Evolutionary conservation across 2,888 invertebrate genomes (phyloP).

Genomic region (Ischnus inquisitorius): DNA sequence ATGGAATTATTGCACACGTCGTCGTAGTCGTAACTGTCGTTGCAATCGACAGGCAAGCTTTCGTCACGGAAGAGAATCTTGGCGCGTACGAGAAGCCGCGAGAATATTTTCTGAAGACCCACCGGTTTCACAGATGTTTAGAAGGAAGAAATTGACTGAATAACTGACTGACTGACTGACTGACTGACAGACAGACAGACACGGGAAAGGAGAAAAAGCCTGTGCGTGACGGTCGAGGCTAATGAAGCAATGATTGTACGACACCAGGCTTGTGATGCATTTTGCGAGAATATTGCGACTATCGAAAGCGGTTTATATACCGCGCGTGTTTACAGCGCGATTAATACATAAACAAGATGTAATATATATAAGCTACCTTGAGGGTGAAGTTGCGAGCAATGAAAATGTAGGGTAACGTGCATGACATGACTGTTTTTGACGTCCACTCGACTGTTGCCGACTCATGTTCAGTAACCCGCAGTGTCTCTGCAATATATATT

Average conservation of each 20-base stretch:
- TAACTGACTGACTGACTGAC: neutral
- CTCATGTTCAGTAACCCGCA: neutral
- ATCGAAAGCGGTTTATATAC: neutral
- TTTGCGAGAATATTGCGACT: neutral
- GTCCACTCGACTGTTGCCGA: neutral
- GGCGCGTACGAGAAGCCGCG: constrained; percentile 4
- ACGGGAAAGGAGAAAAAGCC: constrained; percentile 2
- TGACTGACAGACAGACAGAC: neutral
- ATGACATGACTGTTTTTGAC: neutral
- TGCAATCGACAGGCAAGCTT: constrained; percentile 5
- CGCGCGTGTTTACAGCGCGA: neutral
- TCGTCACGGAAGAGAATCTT: constrained; percentile 12
- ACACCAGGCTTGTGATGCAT: neutral
- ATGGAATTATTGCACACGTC: constrained; percentile 11
- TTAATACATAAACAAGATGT: neutral
- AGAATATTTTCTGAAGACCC: neutral
- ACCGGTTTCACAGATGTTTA: constrained; percentile 4
- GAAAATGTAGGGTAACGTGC: constrained; percentile 11
- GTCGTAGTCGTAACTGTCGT: constrained; percentile 19
- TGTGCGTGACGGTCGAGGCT: neutral
- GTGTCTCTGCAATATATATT: neutral
- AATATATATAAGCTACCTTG: neutral
- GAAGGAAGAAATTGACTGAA: neutral
- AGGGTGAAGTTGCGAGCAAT: neutral
- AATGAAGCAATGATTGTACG: constrained; percentile 16